A percentile compares a stretch with the other conserved stretches of the same genome.
Conservation (phyloP, 2,888 invertebrate species). For the Dicranocentrus wangi region DNA sequence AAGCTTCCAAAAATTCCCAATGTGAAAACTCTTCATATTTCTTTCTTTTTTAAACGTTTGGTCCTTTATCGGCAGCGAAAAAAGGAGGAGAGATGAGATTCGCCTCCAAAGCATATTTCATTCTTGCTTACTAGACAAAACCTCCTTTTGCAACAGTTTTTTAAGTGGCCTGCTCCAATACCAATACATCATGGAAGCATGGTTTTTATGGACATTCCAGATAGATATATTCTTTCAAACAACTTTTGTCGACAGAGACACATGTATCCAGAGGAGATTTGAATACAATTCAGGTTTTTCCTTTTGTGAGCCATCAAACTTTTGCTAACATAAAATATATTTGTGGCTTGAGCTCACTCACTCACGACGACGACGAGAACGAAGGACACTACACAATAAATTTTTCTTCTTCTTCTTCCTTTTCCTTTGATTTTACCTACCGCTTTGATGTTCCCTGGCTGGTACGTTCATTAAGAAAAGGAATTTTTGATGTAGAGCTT, state of each 20-base stretch:
- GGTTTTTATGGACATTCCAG: not conserved
- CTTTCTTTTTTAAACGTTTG: not conserved
- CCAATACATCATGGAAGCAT: not conserved
- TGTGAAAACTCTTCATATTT: conserved; percentile 1
- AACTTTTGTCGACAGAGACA: not conserved
- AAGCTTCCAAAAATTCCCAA: not conserved
- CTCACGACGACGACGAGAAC: too few species aligned
- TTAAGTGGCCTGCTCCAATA: not conserved
- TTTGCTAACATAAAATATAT: not conserved
- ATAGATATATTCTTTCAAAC: too few species aligned
- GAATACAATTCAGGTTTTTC: not conserved
- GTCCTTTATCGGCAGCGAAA: conserved; percentile 15
- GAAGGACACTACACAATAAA: too few species aligned
- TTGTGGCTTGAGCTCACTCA: not conserved
- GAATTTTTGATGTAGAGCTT: too few species aligned
- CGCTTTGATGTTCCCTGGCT: not conserved
- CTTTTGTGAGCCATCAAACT: not conserved
- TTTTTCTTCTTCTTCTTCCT: too few species aligned
- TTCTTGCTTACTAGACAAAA: not conserved
- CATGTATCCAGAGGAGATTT: not conserved
- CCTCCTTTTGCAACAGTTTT: not conserved
- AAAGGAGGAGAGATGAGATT: too few species aligned
- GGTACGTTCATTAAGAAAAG: not conserved
- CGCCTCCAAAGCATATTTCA: conserved; percentile 11
- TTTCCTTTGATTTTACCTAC: not conserved